These are phyloP conservation scores for Clostera curtula DNA, from an alignment of 2,888 invertebrate species.

Conservation along the genomic window DNA sequence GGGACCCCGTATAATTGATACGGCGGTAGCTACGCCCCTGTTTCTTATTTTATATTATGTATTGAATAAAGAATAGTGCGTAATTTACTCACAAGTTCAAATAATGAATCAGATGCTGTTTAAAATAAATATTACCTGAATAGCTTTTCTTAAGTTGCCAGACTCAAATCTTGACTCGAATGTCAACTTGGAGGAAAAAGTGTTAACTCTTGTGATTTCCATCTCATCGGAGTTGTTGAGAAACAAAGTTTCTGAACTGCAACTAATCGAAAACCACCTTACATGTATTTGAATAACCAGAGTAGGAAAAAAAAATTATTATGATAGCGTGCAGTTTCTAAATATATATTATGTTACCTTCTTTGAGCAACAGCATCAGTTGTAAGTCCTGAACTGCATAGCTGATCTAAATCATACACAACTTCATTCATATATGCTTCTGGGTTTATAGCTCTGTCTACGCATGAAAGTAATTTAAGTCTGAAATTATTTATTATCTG, in stretches of 20 bases:
- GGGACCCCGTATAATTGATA: too few species aligned
- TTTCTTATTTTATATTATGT: too few species aligned
- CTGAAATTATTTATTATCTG: conserved; percentile 35
- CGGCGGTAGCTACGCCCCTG: too few species aligned
- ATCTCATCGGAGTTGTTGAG: conserved; percentile 69
- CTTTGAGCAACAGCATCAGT: conserved; percentile 38
- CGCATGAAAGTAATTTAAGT: conserved; percentile 77
- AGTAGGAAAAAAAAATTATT: too few species aligned
- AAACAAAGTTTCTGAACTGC: conserved; percentile 44
- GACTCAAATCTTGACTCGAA: conserved; percentile 92
- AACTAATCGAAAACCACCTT: conserved; percentile 20
- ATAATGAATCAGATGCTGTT: conserved; percentile 1
- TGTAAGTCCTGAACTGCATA: conserved; percentile 23
- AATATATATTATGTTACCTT: conserved; percentile 31
- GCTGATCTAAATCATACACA: conserved; percentile 81
- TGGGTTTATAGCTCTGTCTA: conserved; percentile 79
- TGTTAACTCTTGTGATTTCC: conserved; percentile 55
- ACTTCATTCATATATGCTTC: conserved; percentile 76
- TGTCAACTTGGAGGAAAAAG: conserved; percentile 63
- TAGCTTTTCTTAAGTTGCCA: conserved; percentile 87
- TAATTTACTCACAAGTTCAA: too few species aligned
- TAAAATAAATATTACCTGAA: conserved; percentile 76
- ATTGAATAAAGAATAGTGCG: too few species aligned
- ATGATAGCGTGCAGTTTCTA: conserved; percentile 5
- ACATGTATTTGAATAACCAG: too few species aligned